Evolutionary conservation across 2,888 invertebrate species (phyloP).

Genomic region (Stenichneumon culpator): DNA sequence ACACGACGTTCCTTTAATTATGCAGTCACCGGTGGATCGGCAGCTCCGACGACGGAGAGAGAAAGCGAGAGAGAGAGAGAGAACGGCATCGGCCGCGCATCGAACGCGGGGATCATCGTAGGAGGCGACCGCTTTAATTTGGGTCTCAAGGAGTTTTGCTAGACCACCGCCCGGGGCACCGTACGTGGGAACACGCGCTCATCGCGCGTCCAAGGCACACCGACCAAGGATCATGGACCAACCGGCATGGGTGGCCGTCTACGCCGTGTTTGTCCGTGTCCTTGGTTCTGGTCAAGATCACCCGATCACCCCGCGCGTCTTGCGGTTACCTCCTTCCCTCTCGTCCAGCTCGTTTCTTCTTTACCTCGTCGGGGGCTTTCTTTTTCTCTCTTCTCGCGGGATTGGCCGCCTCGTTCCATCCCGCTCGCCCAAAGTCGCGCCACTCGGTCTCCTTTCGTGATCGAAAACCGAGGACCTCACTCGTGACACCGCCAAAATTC

Average conservation of each 20-base stretch:
- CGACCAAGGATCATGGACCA: conserved; percentile 66
- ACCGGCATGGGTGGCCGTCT: conserved; percentile 82
- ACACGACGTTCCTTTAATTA: conserved; percentile 83
- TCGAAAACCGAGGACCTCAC: conserved; percentile 3
- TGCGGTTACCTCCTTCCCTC: conserved; percentile 65
- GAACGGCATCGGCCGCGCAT: conserved; percentile 63
- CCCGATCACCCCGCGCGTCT: conserved; percentile 59
- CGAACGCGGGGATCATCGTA: conserved; percentile 75
- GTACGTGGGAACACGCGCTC: conserved; percentile 82
- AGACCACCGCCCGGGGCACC: conserved; percentile 81
- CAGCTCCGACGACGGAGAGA: conserved; percentile 62
- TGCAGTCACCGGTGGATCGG: conserved; percentile 80
- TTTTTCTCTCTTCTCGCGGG: conserved; percentile 13
- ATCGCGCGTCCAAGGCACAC: conserved; percentile 60
- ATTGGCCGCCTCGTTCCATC: background rate
- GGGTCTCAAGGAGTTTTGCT: conserved; percentile 81
- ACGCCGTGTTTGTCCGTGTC: conserved; percentile 77
- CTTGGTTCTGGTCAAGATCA: conserved; percentile 79
- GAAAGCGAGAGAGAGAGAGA: conserved; percentile 60
- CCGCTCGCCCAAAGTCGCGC: conserved; percentile 28
- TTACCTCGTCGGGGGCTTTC: conserved; percentile 25
- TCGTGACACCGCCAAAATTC: background rate
- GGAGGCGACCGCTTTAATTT: conserved; percentile 82
- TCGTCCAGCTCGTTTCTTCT: conserved; percentile 52
- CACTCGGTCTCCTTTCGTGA: conserved; percentile 24